Conservation (phyloP, 2,888 invertebrate species). For the Schrankia costaestrigalis region DNA sequence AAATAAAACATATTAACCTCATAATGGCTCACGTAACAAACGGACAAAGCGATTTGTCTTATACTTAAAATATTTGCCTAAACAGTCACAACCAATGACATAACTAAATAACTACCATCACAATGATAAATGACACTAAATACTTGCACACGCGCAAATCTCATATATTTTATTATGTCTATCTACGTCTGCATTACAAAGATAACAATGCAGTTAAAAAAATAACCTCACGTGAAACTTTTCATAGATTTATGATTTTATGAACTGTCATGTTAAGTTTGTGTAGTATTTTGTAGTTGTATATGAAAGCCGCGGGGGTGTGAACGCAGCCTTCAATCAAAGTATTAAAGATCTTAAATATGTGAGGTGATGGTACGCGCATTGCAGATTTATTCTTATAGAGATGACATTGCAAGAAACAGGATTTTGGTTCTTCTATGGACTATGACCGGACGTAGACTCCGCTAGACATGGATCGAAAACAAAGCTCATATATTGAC, state of each 20-base stretch:
- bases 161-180: conserved; percentile 25
- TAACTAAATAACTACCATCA: conserved; percentile 32
- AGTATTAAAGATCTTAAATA: conserved; percentile 13
- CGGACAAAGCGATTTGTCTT: conserved; percentile 27
- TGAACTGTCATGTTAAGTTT: conserved; percentile 8
- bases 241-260: too few relatives aligned
- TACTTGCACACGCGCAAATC: conserved; percentile 26
- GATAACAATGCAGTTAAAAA: conserved; percentile 6
- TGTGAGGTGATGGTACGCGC: conserved; percentile 17
- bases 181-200: conserved; percentile 15
- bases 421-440: too few relatives aligned
- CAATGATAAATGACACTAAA: conserved; percentile 29
- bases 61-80: conserved; percentile 30
- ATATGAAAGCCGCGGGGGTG: conserved; percentile 24
- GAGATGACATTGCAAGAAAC: conserved; percentile 3
- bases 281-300: conserved; percentile 13
- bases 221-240: not conserved
- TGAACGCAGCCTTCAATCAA: conserved; percentile 25
- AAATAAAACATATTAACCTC: conserved; percentile 3
- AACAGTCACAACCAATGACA: conserved; percentile 31
- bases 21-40: conserved; percentile 18
- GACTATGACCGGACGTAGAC: too few relatives aligned
- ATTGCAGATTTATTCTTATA: conserved; percentile 14
- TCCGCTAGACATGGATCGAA: too few relatives aligned
- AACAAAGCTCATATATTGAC: too few relatives aligned